Base-by-base conservation (phyloP, 2,113 vertebrate species). In the Felis catus region DNA sequence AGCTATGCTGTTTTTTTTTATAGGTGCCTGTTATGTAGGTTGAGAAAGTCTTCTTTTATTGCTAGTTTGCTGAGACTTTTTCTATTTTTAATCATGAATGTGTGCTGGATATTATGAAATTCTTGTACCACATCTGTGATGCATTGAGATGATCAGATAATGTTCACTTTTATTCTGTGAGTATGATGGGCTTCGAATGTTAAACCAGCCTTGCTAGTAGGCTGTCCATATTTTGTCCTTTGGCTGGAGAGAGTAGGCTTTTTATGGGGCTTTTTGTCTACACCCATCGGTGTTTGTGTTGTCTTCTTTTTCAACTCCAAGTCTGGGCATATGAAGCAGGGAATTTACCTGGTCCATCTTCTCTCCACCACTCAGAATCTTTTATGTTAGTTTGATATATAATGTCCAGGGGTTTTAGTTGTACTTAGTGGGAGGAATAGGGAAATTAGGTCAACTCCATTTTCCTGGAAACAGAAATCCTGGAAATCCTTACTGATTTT, bases 261-360 rank as follows among this genome's bases (percentile, higher is more conserved):
- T 82, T 21, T 21, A 61, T 55, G 4, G 58, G 18, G 4, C 1
- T 76, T 68, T 45, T 79, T 71, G 23, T 91, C 1, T 73, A 21
- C 4, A 41, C 2, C 3, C 31, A 27, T 39, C 93, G 4, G 18
- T 33, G 6, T 88, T n/a, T 68, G 33, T 71, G 31, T 76, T 70
- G 48, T 89, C n/a, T 95, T 61, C n/a, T 95, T 81, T 74, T 90
- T 88, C 58, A 95, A 15, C 27, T 71, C 36, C 8, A 78, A 80
- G 33, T 51, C 55, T 14, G 33, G 45, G 16, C 9, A 73, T 51
- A n/a, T 23, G 68, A 61, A 27, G 16, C 33, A 15, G 19, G 51
- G 7, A 81, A 58, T 18, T 61, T 55, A 68, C 29, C 36, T 51
- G 36, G 14, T 82, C 39, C 21, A 36, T 36, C 16, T 71, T 87